phyloP scores from a whole-genome alignment of 2,888 invertebrate species.

The Limenitis arthemis region DNA sequence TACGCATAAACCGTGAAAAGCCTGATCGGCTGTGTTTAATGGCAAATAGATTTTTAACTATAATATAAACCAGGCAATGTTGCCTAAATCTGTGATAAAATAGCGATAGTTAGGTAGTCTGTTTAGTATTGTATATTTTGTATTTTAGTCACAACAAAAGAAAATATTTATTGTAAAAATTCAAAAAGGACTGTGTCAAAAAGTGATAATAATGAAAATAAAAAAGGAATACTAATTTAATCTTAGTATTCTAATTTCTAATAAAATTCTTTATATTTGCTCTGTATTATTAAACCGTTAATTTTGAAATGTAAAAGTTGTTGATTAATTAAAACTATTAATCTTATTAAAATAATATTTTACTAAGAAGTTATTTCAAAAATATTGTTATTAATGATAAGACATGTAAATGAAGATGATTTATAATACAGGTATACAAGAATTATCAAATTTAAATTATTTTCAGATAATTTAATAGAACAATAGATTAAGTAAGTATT shows the following conservation, averaged over 20 bases:
- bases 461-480: no score
- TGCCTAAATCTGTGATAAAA: slow-evolving; percentile 68
- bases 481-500: no score
- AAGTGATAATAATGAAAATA: slow-evolving; percentile 64
- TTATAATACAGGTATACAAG: no score
- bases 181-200: slow-evolving; percentile 54
- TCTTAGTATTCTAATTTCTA: slow-evolving; percentile 30
- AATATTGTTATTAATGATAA: no score
- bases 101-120: slow-evolving; percentile 48
- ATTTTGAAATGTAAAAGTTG: no score
- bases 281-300: no score
- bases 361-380: neutral
- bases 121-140: slow-evolving; percentile 57
- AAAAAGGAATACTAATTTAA: slow-evolving; percentile 42
- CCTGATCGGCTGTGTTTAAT: slow-evolving; percentile 57
- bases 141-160: slow-evolving; percentile 50
- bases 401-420: no score
- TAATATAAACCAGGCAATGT: slow-evolving; percentile 43
- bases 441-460: no score
- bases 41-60: slow-evolving; percentile 38
- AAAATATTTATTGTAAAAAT: slow-evolving; percentile 68
- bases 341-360: neutral
- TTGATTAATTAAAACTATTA: no score
- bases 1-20: slow-evolving; percentile 32
- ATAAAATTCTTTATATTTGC: no score